Percentiles rank a stretch among this genome's conserved stretches.
Conservation (phyloP, 2,797 vertebrate genomes). For the Phataginus tricuspis region DNA sequence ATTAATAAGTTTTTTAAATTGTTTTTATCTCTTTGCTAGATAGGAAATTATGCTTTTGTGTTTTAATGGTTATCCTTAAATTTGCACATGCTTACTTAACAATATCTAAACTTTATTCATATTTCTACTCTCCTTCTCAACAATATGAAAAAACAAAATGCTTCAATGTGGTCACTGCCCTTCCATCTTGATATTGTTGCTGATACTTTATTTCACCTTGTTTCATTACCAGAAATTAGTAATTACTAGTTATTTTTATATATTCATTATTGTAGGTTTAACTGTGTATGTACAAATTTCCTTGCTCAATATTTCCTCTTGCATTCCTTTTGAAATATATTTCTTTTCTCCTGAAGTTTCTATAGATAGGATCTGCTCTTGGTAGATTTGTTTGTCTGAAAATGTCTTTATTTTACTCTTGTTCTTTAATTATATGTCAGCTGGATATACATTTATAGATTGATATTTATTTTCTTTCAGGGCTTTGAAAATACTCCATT, state of each 20-base stretch:
- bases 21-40: background rate
- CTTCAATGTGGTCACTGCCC: background rate
- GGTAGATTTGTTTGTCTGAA: background rate
- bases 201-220: background rate
- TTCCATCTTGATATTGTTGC: background rate
- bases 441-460: background rate
- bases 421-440: background rate
- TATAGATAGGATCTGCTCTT: background rate
- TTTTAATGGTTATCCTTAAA: conserved; percentile 7
- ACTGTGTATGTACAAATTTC: background rate
- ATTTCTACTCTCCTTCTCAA: background rate
- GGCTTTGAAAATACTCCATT: background rate
- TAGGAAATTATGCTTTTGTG: background rate
- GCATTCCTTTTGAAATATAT: background rate
- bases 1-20: background rate
- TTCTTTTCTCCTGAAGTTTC: background rate
- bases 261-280: background rate
- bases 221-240: background rate
- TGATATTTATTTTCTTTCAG: background rate
- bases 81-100: background rate
- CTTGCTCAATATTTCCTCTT: background rate
- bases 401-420: background rate
- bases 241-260: background rate
- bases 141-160: background rate
- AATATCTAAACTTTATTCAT: background rate